Evolutionary conservation across 1,140 invertebrate species (phyloP).

Genomic region (Venustaconcha ellipsiformis): DNA sequence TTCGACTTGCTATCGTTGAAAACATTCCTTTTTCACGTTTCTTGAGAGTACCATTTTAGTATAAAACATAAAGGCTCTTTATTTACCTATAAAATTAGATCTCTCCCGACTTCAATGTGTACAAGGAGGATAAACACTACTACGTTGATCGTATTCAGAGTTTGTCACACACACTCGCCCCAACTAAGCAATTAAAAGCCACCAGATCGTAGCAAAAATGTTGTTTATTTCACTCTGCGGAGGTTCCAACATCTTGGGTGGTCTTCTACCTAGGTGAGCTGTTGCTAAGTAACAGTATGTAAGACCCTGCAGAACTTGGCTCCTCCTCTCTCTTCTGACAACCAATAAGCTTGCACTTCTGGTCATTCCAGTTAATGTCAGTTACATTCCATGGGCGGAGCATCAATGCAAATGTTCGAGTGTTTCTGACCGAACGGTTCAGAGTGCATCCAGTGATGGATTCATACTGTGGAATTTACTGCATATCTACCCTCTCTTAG

Average conservation of each 20-base stretch:
- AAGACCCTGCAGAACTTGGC: conserved; percentile 58
- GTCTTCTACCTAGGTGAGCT: conserved; percentile 65
- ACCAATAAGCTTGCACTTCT: conserved; percentile 60
- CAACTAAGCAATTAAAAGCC: conserved; percentile 36
- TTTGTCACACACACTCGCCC: conserved; percentile 28
- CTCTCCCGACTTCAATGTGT: too few species aligned
- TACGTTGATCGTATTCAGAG: background rate
- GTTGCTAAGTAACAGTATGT: conserved; percentile 68
- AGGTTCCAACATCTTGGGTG: conserved; percentile 61
- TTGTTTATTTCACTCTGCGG: conserved; percentile 50
- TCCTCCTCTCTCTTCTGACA: conserved; percentile 54
- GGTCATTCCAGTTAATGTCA: conserved; percentile 55
- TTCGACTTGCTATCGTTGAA: too few species aligned
- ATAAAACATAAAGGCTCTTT: too few species aligned
- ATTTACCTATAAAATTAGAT: too few species aligned
- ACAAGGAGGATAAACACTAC: too few species aligned
- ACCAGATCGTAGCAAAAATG: conserved; percentile 31
- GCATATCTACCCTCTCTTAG: conserved; percentile 43
- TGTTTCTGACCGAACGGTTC: conserved; percentile 37
- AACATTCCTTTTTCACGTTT: too few species aligned
- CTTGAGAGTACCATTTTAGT: too few species aligned
- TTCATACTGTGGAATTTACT: conserved; percentile 10
- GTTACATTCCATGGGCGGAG: conserved; percentile 59
- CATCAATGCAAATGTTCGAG: conserved; percentile 54
- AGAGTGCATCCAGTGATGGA: conserved; percentile 29